Evolutionary conservation across 2,888 invertebrate genomes (phyloP).

Genomic region (Hirtodrosophila histrioides): DNA sequence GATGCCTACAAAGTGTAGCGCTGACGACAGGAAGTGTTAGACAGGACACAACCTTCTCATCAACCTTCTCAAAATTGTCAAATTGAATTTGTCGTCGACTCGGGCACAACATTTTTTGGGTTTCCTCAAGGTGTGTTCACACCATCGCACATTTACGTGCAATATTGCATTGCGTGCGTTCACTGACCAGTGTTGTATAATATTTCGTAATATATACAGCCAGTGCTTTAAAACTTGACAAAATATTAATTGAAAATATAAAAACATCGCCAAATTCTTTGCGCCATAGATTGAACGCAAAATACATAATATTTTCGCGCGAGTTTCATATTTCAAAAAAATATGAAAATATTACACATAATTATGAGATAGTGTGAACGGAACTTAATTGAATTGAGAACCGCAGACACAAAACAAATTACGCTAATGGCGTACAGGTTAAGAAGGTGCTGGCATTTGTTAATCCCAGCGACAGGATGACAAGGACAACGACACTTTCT

Average conservation of each 20-base stretch:
- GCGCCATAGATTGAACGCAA: too few species aligned
- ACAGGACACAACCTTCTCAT: slow-evolving; percentile 38
- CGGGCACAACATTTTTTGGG: slow-evolving; percentile 53
- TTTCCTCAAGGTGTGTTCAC: slow-evolving; percentile 26
- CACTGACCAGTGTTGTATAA: too few species aligned
- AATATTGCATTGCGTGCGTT: too few species aligned
- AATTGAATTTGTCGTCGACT: slow-evolving; percentile 60
- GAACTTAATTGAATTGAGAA: not conserved
- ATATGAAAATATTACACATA: too few species aligned
- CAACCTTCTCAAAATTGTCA: slow-evolving; percentile 26
- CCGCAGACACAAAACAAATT: slow-evolving; percentile 65
- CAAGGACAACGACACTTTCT: slow-evolving; percentile 29
- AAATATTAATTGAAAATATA: too few species aligned
- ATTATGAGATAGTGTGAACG: too few species aligned
- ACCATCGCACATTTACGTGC: too few species aligned
- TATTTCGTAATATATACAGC: too few species aligned
- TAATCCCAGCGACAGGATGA: slow-evolving; percentile 51
- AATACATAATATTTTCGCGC: too few species aligned
- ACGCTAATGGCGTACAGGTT: slow-evolving; percentile 73
- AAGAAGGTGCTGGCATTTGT: slow-evolving; percentile 63
- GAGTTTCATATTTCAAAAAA: too few species aligned
- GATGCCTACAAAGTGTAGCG: slow-evolving; percentile 31
- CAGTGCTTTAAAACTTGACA: too few species aligned
- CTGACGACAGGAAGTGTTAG: slow-evolving; percentile 39
- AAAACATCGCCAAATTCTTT: too few species aligned